These are phyloP conservation scores for Serrognathus titanus DNA, from an alignment of 2,888 invertebrate species.

Conservation along the genomic window DNA sequence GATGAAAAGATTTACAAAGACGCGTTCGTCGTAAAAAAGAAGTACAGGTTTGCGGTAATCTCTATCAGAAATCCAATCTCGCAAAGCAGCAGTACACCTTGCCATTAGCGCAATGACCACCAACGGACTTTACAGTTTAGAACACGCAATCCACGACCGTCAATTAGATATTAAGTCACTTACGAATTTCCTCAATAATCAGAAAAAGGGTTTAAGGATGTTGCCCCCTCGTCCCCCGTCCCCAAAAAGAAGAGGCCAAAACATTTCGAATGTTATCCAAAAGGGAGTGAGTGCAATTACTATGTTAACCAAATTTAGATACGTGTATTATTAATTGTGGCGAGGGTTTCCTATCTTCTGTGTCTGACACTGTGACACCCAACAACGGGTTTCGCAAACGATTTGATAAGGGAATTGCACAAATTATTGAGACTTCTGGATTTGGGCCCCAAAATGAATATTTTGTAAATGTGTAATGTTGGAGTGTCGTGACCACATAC, in stretches of 20 bases:
- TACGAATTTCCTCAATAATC: neutral
- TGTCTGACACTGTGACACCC: neutral
- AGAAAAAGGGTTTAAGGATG: too few species aligned
- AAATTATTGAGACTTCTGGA: slow-evolving; percentile 26
- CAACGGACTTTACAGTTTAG: slow-evolving; percentile 28
- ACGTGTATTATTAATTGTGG: neutral
- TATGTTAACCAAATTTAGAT: neutral
- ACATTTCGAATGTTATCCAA: too few species aligned
- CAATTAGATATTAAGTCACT: slow-evolving; percentile 5
- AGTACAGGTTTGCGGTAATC: slow-evolving; percentile 32
- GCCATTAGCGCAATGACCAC: slow-evolving; percentile 47
- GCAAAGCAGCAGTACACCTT: slow-evolving; percentile 38
- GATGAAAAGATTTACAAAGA: too few species aligned
- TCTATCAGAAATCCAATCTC: slow-evolving; percentile 45
- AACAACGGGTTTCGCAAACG: neutral
- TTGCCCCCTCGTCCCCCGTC: too few species aligned
- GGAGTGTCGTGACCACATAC: slow-evolving; percentile 39
- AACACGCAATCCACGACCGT: slow-evolving; percentile 29
- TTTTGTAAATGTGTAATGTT: slow-evolving; percentile 38
- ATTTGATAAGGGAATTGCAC: slow-evolving; percentile 23
- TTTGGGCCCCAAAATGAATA: slow-evolving; percentile 28
- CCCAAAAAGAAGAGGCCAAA: neutral
- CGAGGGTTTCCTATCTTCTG: neutral
- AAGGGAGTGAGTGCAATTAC: too few species aligned
- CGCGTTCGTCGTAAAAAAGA: too few species aligned